Base-by-base conservation (phyloP, 2,888 invertebrate genomes). In the Chorisops tibialis region DNA sequence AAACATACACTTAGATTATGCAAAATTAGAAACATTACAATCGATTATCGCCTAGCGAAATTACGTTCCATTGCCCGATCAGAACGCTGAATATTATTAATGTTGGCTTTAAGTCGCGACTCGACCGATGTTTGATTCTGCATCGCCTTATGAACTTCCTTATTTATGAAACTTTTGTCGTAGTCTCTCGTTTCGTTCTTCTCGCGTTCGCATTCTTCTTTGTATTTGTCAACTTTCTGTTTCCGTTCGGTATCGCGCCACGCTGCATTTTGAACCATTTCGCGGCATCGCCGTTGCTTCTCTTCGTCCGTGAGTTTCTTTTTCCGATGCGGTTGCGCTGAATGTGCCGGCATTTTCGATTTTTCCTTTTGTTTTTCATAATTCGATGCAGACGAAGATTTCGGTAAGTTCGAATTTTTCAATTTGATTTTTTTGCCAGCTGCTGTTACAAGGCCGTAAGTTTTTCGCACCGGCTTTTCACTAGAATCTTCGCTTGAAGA, bases 11-110 rank as follows among this genome's bases (percentile, higher is more conserved):
- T n/a, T n/a, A n/a, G n/a, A n/a, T n/a, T n/a, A n/a, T n/a, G n/a
- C n/a, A n/a, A n/a, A n/a, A n/a, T n/a, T n/a, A n/a, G n/a, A n/a
- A n/a, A n/a, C n/a, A n/a, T n/a, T n/a, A n/a, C n/a, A n/a, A n/a
- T n/a, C n/a, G n/a, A n/a, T 30, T 69, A 87, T 72, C 88, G 81
- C 65, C 82, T 81, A 0, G 91, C 90, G 80, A 96, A 96, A 78
- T 93, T 87, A 64, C 85, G 83, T 69, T 92, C 87, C 91, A 96
- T 92, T 52, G 91, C 87, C 21, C 82, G 79, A 18, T 83, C 83
- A 3, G 88, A 88, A 62, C 94, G 82, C 75, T 96, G 96, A 67
- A 96, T 91, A 70, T 92, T 91, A 75, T 95, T 91, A 45, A 91
- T 85, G 74, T 94, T 96, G 12, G 95, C 85, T 72, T 88, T 91